These are phyloP conservation scores for Neoitamus cyanurus DNA, from an alignment of 2,888 invertebrate genomes.

Conservation along the genomic window DNA sequence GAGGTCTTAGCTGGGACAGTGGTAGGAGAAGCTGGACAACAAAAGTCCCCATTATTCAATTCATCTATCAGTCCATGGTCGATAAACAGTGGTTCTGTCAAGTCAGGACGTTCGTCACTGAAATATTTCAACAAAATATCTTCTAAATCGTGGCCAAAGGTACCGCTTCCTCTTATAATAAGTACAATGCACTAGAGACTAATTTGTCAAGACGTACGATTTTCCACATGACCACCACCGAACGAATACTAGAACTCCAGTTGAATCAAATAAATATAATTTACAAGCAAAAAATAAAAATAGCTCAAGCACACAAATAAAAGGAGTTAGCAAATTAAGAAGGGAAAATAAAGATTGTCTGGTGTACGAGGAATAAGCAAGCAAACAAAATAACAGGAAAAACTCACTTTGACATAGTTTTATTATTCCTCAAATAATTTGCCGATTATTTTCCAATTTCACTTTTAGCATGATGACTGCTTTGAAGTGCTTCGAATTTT, in stretches of 20 bases:
- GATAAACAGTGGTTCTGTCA: slow-evolving; percentile 75
- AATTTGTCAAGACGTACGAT: background rate
- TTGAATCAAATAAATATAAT: background rate
- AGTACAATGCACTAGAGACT: background rate
- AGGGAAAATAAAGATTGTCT: background rate
- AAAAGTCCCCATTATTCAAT: slow-evolving; percentile 64
- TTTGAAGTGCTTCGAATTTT: background rate
- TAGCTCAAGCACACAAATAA: background rate
- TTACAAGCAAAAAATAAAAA: background rate
- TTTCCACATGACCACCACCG: background rate
- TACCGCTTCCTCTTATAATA: background rate
- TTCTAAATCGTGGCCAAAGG: background rate
- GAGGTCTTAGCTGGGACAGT: slow-evolving; percentile 78
- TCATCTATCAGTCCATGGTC: slow-evolving; percentile 69
- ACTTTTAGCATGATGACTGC: background rate
- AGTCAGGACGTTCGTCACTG: slow-evolving; percentile 73
- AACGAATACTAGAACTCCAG: background rate
- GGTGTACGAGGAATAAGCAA: background rate
- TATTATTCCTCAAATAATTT: slow-evolving; percentile 14
- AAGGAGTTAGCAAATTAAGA: background rate
- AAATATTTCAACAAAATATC: background rate
- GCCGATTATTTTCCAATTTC: background rate
- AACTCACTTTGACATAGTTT: slow-evolving; percentile 24
- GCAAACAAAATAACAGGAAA: background rate
- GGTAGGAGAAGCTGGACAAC: slow-evolving; percentile 78